Percentiles rank a stretch among this genome's conserved stretches.
Conservation (phyloP, 1,140 invertebrate species). For the Oedothorax gibbosus region DNA sequence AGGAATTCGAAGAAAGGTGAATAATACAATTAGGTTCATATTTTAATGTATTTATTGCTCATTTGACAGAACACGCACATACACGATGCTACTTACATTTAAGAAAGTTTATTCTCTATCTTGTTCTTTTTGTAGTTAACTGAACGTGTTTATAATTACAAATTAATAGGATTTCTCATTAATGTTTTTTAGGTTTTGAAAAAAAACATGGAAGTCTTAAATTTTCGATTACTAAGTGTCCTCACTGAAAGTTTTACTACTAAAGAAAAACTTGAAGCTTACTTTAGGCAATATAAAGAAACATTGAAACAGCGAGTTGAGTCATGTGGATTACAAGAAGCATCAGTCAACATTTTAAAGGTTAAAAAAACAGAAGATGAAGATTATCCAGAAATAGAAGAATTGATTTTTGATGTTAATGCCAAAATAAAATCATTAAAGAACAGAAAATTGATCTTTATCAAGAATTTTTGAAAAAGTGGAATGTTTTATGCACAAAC, state of each 20-base stretch:
- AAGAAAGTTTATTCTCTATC: no score
- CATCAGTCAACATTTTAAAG: neutral
- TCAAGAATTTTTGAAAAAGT: neutral
- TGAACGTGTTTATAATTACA: no score
- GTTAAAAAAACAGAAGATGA: slow-evolving; percentile 25
- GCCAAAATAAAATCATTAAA: neutral
- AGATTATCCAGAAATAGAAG: slow-evolving; percentile 40
- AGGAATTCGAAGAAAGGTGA: no score
- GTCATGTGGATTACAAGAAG: slow-evolving; percentile 2
- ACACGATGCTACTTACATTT: no score
- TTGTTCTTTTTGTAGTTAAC: no score
- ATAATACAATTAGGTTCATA: no score
- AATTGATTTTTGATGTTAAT: slow-evolving; percentile 23
- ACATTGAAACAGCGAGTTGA: neutral
- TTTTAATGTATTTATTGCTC: no score
- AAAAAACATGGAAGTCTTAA: slow-evolving; percentile 8
- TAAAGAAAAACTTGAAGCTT: neutral
- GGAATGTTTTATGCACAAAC: neutral
- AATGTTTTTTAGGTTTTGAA: no score
- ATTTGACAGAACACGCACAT: no score
- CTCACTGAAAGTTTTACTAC: neutral
- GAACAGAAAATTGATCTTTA: neutral
- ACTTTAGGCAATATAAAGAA: neutral
- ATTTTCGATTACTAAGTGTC: slow-evolving; percentile 24
- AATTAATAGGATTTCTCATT: no score